Percentiles rank a stretch among this genome's conserved stretches.
Conservation (phyloP, 2,113 vertebrate genomes). For the Corythoichthys haematopterus region DNA sequence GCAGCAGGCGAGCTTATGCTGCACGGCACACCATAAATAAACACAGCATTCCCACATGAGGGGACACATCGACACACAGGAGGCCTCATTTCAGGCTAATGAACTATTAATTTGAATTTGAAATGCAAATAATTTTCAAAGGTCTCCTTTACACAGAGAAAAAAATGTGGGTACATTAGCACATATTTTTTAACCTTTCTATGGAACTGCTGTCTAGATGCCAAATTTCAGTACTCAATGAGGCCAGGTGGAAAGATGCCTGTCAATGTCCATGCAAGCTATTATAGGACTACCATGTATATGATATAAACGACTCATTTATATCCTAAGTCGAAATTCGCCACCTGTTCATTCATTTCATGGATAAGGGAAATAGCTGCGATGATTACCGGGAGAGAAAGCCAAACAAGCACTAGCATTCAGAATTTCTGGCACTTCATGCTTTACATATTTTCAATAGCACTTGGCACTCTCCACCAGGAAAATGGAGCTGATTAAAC, state of each 20-base stretch:
- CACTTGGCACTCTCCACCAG: constrained; percentile 17
- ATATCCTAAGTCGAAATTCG: constrained; percentile 61
- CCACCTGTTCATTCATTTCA: constrained; percentile 53
- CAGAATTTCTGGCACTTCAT: constrained; percentile 29
- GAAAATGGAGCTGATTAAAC: constrained; percentile 24
- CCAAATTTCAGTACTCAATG: constrained; percentile 34
- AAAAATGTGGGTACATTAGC: background rate
- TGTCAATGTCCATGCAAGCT: constrained; percentile 31
- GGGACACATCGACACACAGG: constrained; percentile 52
- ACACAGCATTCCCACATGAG: constrained; percentile 53
- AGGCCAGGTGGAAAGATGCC: constrained; percentile 36
- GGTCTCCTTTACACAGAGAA: constrained; percentile 26
- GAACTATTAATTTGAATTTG: constrained; percentile 66
- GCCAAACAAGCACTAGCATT: constrained; percentile 61
- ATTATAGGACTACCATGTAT: constrained; percentile 56
- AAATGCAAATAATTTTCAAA: constrained; percentile 58
- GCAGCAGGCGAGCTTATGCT: constrained; percentile 41
- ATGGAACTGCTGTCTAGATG: constrained; percentile 19
- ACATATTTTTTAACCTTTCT: constrained; percentile 28
- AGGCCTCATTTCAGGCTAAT: constrained; percentile 61
- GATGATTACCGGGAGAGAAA: constrained; percentile 64
- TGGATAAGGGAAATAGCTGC: constrained; percentile 48
- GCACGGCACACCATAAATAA: constrained; percentile 55
- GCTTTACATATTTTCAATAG: background rate
- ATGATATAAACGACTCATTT: constrained; percentile 57